phyloP scores from a whole-genome alignment of 2,797 vertebrate genomes.

The Cephalopachus bancanus region DNA sequence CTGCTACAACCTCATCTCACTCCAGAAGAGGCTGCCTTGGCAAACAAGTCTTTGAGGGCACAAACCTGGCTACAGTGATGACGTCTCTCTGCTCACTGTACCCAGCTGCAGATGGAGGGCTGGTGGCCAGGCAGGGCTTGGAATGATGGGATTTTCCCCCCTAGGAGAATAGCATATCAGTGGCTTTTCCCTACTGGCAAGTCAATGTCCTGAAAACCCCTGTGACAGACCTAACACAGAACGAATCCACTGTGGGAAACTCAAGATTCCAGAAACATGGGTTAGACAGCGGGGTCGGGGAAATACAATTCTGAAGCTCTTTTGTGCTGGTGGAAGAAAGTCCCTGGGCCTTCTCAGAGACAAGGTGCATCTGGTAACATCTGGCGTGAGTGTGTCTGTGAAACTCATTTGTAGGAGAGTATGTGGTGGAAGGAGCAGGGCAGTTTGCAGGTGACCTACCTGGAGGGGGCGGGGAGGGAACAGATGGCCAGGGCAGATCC shows the following conservation, averaged over 20 bases:
- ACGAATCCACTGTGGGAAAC: background rate
- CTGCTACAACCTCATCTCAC: background rate
- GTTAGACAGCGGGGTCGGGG: background rate
- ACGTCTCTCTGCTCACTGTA: background rate
- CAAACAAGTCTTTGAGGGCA: background rate
- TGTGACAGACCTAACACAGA: too few relatives aligned
- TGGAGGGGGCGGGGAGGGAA: fast-evolving
- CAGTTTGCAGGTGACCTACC: background rate
- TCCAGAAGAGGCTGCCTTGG: background rate
- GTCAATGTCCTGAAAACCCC: background rate
- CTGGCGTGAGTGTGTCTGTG: fast-evolving
- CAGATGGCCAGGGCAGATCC: background rate
- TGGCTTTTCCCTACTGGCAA: background rate
- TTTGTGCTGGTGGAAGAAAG: background rate
- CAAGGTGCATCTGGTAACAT: fast-evolving
- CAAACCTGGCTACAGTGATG: background rate
- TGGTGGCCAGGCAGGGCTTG: background rate
- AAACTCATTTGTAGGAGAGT: too few relatives aligned
- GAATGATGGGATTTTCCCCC: too few relatives aligned
- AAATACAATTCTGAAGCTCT: background rate
- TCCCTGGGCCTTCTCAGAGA: background rate
- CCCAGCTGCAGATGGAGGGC: background rate
- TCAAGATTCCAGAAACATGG: background rate
- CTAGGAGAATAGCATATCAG: background rate
- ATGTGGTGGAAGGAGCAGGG: background rate